Base-by-base conservation (phyloP, 2,888 invertebrate genomes). In the Cosmia pyralina region DNA sequence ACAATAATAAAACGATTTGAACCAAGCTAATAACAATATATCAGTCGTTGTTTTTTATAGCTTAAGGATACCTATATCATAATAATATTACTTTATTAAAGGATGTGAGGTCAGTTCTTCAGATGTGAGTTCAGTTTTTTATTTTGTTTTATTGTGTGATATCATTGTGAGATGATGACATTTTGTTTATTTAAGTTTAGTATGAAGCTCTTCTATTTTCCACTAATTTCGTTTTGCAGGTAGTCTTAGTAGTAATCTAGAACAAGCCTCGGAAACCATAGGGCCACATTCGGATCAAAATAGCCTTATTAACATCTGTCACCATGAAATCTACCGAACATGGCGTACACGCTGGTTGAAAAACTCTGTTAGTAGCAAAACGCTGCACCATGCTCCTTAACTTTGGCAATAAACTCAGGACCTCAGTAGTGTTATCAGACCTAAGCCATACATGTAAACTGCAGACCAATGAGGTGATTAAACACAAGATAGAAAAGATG, bases 1-100 rank as follows among this genome's bases (percentile, higher is more conserved):
- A 93, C 93, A 90, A 93, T 93, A 92, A 92, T 92, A 92, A 88
- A 91, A 90, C 90, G 89, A 92, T 93, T 92, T 91, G 90, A 89
- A 87, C 75, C 80, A 87, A 85, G 75, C 75, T 78, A 79, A 88
- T 85, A 86, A 88, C 82, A 83, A 88, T 85, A 85, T 78, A 86
- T 68, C 67, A 76, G 76, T 58, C 72, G 60, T 74, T 68, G 76
- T 22, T 68, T 77, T 82, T 82, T 81, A 81, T 72, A 65, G 64
- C 53, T 64, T 75, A 15, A 68, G 82, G 82, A 77, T 81, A 81
- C 70, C 72, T 74, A 57, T 69, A 70, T 77, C 70, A 77, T 76
- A 71, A 77, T 74, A 70, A 77, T 81, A 81, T 77, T 73, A 70
- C 57, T 57, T 75, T 80, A 71, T 81, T 67, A 60, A 55, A 77